Base-by-base conservation (phyloP, 2,113 vertebrate genomes). In the Gambusia affinis region DNA sequence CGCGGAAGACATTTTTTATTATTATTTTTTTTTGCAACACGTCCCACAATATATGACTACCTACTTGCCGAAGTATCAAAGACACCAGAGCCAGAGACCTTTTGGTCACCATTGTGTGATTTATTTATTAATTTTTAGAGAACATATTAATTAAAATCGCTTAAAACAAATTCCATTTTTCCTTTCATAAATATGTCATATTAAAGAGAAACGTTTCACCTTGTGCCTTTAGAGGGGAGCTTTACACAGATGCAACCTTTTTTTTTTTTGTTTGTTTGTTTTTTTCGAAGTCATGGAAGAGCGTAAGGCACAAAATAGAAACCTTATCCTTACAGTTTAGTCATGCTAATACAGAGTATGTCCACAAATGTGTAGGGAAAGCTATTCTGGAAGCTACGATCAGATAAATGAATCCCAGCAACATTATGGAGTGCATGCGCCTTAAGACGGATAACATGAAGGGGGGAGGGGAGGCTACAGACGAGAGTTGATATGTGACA, bases 291-390 rank as follows among this genome's bases (percentile, higher is more conserved):
- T 76, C 93, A 92, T 95, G 94, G 94, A 94, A 92, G 85, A 94
- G 92, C 94, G 91, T 96, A 97, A 98, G 97, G 96, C 97, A 98
- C 96, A 93, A 90, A 91, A 91, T 84, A 89, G 87, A 88, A 91
- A 88, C 81, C 57, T 86, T 88, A 78, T 87, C 80, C 75, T 93
- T 94, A 94, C 92, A 92, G 85, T 91, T 92, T 92, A 93, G 85
- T 93, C 96, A 96, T 96, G 97, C 97, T 94, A 88, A 83, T 88
- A 93, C 84, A 85, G 64, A 84, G 89, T 88, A 80, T 84, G 75
- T 92, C 83, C 89, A 89, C 90, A 91, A 94, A 93, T 88, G 78
- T 89, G 92, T 91, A 76, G 86, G 75, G 76, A 89, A 94, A 95
- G 94, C 93, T 19, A 93, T 75, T 87, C 42, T 75, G 72, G 90